These are phyloP conservation scores for Cheumatopsyche charites DNA, from an alignment of 1,140 invertebrate genomes.

Conservation along the genomic window DNA sequence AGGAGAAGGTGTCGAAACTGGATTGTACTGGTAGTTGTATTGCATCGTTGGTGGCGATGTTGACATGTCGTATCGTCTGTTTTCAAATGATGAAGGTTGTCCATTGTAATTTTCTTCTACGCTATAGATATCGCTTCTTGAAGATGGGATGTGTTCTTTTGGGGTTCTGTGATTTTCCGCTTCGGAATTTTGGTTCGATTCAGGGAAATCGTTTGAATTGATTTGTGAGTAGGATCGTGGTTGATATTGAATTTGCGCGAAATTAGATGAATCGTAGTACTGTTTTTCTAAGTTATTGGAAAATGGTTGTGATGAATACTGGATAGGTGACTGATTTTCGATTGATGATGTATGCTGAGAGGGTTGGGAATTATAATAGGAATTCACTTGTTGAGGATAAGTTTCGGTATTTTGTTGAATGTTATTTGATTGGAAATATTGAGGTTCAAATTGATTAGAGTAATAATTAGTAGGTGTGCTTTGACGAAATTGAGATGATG, in stretches of 20 bases:
- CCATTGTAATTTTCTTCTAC: neutral
- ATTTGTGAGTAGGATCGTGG: neutral
- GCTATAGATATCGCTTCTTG: neutral
- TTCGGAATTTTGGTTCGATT: neutral
- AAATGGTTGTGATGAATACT: too few species aligned
- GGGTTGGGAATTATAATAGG: neutral
- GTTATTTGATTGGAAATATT: constrained; percentile 6
- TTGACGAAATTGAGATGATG: neutral
- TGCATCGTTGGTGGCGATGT: neutral
- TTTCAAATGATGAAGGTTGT: neutral
- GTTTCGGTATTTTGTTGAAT: neutral
- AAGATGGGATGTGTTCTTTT: neutral
- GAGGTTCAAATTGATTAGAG: neutral
- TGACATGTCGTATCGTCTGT: constrained; percentile 2
- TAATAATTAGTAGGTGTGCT: neutral
- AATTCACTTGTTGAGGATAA: neutral
- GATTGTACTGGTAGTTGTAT: neutral
- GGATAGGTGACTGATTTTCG: too few species aligned
- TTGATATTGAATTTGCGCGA: neutral
- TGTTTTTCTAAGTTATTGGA: too few species aligned
- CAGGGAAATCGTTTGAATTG: neutral
- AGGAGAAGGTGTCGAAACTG: neutral
- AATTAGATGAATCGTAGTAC: neutral
- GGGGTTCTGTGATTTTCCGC: neutral
- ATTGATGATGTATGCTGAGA: neutral